phyloP scores from a whole-genome alignment of 2,888 invertebrate genomes.

The Trisateles emortualis region DNA sequence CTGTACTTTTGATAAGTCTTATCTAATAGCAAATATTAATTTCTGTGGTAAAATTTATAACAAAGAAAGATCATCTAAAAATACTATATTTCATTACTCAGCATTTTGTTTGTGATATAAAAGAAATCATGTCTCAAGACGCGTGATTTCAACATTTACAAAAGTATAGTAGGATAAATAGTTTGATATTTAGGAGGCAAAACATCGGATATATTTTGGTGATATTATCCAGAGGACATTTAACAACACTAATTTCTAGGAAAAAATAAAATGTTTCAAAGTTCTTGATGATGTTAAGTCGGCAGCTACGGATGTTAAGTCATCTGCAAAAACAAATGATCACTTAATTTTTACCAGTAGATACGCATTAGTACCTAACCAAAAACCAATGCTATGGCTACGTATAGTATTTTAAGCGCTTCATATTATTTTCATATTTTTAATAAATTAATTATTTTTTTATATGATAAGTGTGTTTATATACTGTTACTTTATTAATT shows the following conservation, averaged over 20 bases:
- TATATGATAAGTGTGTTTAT: too few species aligned
- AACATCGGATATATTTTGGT: slow-evolving; percentile 56
- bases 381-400: too few species aligned
- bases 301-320: slow-evolving; percentile 45
- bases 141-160: slow-evolving; percentile 63
- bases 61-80: slow-evolving; percentile 85
- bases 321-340: slow-evolving; percentile 33
- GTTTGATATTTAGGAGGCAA: slow-evolving; percentile 55
- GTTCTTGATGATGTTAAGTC: slow-evolving; percentile 46
- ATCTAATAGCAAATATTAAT: slow-evolving; percentile 69
- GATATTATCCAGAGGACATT: slow-evolving; percentile 63
- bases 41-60: slow-evolving; percentile 72
- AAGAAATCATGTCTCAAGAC: slow-evolving; percentile 64
- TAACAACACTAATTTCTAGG: slow-evolving; percentile 65
- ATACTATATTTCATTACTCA: slow-evolving; percentile 72
- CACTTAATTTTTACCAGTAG: too few species aligned
- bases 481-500: too few species aligned
- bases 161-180: slow-evolving; percentile 51
- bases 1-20: slow-evolving; percentile 65
- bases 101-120: slow-evolving; percentile 58
- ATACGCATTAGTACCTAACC: too few species aligned
- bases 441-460: too few species aligned
- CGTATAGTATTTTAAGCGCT: too few species aligned
- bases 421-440: too few species aligned
- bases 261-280: slow-evolving; percentile 56